phyloP scores from a whole-genome alignment of 2,888 invertebrate species.

The Pristionchus fissidentatus region DNA sequence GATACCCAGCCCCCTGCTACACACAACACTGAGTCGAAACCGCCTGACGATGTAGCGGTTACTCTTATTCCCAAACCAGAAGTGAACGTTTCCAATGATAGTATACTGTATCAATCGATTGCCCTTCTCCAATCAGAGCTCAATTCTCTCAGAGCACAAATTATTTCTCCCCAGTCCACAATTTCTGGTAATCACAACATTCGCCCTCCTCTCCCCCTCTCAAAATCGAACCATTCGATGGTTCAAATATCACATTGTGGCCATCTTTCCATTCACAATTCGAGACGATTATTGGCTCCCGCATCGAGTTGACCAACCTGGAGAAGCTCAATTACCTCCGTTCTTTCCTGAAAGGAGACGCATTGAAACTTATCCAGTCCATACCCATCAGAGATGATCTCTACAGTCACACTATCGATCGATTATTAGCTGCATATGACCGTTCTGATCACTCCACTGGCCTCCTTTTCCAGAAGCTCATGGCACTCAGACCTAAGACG shows the following conservation, averaged over 20 bases:
- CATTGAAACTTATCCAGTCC: not conserved
- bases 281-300: not conserved
- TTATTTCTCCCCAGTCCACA: not conserved
- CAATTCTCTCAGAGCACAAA: not conserved
- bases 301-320: not conserved
- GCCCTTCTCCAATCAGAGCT: not conserved
- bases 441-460: not conserved
- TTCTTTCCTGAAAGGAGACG: not conserved
- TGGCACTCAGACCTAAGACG: not conserved
- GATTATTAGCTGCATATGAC: not conserved
- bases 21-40: not conserved
- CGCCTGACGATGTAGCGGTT: no score
- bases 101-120: not conserved
- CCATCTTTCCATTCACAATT: no score
- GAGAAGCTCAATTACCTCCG: not conserved
- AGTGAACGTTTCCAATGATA: not conserved
- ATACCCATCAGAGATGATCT: conserved; percentile 2
- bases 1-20: no score
- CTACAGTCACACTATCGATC: not conserved
- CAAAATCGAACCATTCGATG: not conserved
- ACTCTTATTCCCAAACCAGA: not conserved
- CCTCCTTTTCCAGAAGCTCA: not conserved
- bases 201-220: not conserved
- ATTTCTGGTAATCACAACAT: not conserved
- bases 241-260: not conserved